Conservation (phyloP, 2,113 vertebrate species). For the Ahaetulla prasina region DNA sequence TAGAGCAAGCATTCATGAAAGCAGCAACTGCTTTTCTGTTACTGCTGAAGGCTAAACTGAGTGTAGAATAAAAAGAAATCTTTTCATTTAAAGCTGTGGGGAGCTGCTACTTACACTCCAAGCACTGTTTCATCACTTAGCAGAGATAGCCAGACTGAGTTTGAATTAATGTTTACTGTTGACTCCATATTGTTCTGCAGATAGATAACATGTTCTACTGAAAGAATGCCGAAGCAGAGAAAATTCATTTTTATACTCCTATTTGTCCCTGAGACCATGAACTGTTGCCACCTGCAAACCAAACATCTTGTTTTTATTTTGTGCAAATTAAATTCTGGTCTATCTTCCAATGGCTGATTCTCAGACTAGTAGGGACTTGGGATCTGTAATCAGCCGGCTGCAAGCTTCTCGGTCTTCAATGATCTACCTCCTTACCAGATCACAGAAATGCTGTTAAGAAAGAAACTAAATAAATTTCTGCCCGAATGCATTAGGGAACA, state of each 20-base stretch:
- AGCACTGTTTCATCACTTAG: conserved; percentile 6
- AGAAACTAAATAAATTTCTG: background rate
- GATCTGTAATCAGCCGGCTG: background rate
- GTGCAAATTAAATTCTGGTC: background rate
- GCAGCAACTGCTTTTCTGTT: background rate
- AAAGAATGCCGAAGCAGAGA: background rate
- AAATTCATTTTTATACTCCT: background rate
- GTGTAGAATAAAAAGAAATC: background rate
- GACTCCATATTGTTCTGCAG: background rate
- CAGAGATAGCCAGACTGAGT: background rate
- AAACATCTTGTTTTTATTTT: background rate
- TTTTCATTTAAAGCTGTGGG: background rate
- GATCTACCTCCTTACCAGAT: background rate
- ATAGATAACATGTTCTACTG: background rate
- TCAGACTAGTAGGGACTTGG: background rate
- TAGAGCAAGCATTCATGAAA: background rate
- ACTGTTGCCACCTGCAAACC: background rate
- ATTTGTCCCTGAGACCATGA: background rate
- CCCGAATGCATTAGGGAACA: background rate
- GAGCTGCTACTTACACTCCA: background rate
- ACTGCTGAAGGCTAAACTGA: background rate
- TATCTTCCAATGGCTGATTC: background rate
- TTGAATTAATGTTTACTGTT: conserved; percentile 5
- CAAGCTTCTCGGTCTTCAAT: background rate
- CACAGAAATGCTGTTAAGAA: background rate